Evolutionary conservation across 2,888 invertebrate species (phyloP).

Genomic region (Drosophila conformis): DNA sequence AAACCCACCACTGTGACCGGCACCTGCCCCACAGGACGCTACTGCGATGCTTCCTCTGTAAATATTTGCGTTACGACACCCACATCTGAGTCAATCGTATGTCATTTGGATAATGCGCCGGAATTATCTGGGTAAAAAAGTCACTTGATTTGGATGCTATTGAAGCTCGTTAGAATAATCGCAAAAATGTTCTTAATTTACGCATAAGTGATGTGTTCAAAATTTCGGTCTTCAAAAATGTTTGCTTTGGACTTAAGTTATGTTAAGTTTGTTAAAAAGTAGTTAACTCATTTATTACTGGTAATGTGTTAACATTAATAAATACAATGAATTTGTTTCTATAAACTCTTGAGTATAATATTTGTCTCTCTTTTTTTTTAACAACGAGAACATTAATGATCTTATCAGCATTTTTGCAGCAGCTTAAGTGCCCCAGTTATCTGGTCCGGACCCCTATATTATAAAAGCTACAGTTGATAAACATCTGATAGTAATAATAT

Average conservation of each 20-base stretch:
- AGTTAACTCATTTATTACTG: neutral
- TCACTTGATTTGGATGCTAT: neutral
- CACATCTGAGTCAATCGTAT: constrained; percentile 57
- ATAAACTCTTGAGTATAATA: neutral
- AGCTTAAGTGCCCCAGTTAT: neutral
- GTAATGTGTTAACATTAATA: neutral
- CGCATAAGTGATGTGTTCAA: neutral
- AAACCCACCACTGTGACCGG: constrained; percentile 69
- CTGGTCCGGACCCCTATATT: neutral
- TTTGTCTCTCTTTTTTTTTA: neutral
- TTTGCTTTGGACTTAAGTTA: neutral
- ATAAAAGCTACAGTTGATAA: neutral
- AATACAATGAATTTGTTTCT: neutral
- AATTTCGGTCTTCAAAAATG: neutral
- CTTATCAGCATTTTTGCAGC: neutral
- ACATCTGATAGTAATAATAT: no score
- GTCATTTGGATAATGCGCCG: constrained; percentile 34
- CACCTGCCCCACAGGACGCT: constrained; percentile 69
- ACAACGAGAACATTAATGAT: neutral
- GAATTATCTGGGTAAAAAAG: neutral
- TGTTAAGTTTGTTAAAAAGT: no score
- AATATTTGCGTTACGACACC: constrained; percentile 68
- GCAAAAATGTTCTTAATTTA: neutral
- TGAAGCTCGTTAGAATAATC: neutral
- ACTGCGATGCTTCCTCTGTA: constrained; percentile 75